Evolutionary conservation across 2,888 invertebrate genomes (phyloP), one percentile per base, ranked within the genome.

Genomic region (Sabellastarte sp.): DNA sequence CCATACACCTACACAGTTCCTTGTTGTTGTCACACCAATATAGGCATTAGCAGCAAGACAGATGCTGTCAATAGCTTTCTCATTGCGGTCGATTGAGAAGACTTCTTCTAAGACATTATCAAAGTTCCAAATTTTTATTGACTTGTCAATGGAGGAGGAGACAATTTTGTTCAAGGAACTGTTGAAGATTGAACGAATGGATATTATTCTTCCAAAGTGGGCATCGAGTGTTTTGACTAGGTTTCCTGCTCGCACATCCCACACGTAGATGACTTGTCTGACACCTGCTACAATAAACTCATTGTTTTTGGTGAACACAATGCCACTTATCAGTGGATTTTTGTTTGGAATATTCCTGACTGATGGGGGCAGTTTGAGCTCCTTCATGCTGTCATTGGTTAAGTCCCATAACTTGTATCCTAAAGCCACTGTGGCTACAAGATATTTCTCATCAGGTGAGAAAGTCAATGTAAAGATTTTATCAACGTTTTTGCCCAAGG

Each of bases 61-160:
- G 57, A 98, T 92, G 29, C 91, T 89, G 83, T 98, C 97, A 65
- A 98, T 93, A 74, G 95, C 94, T 65, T 96, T 86, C 80, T 98
- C 98, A 80, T 97, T 95, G 5, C 96, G 61, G 55, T 71, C 65
- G n/a, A 73, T 71, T 51, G 93, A 93, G 80, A 95, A 95, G 0
- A 96, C 95, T 84, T 96, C 95, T 80, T 98, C 97, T 78, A 96
- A 95, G 71, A 98, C 97, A 82, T 98, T 98, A 83, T 97, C 95
- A 63, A 99, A 95, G 82, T 98, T 98, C 98, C 98, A 98, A 1
- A 97, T 95, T 87, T 98, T 98, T 4, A 98, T 96, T 0, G 95
- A 95, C 66, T 97, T 89, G 84, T 99, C 98, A 58, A 98, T 95
- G 0, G 97, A 97, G 0, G 97, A 95, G 0, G 98, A 97, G 57